phyloP scores from a whole-genome alignment of 1,140 invertebrate genomes.

The Propsilocerus akamusi region DNA sequence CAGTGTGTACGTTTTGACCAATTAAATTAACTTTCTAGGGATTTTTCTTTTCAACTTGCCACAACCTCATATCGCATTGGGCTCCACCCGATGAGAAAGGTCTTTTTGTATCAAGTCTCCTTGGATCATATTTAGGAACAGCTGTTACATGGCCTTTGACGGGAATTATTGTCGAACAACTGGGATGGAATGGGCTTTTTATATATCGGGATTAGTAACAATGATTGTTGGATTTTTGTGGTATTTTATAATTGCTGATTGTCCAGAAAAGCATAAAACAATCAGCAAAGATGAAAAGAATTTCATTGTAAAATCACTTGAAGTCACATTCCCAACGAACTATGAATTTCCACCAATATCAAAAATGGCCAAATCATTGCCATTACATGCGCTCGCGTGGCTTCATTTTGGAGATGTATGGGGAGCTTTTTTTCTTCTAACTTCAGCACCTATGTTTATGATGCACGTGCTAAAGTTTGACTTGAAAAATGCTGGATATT shows the following conservation, averaged over 20 bases:
- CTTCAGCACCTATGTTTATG: conserved; percentile 75
- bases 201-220: conserved; percentile 42
- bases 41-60: conserved; percentile 50
- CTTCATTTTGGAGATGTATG: conserved; percentile 59
- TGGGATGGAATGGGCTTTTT: conserved; percentile 57
- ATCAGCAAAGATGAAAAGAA: conserved; percentile 56
- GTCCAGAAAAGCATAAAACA: conserved; percentile 52
- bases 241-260: conserved; percentile 44
- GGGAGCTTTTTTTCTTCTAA: conserved; percentile 67
- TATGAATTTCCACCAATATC: conserved; percentile 35
- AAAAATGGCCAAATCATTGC: conserved; percentile 37
- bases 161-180: conserved; percentile 36
- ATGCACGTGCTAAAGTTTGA: conserved; percentile 60
- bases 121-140: conserved; percentile 59
- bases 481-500: conserved; percentile 44
- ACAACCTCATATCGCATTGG: conserved; percentile 52
- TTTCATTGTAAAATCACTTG: conserved; percentile 47
- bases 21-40: conserved; percentile 29
- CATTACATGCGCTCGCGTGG: conserved; percentile 42
- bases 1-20: not conserved
- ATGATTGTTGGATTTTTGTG: conserved; percentile 39
- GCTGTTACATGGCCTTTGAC: conserved; percentile 53
- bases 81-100: conserved; percentile 56
- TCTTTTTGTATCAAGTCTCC: conserved; percentile 50
- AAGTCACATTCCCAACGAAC: conserved; percentile 24